phyloP scores from a whole-genome alignment of 1,140 invertebrate genomes.

The Apis laboriosa region DNA sequence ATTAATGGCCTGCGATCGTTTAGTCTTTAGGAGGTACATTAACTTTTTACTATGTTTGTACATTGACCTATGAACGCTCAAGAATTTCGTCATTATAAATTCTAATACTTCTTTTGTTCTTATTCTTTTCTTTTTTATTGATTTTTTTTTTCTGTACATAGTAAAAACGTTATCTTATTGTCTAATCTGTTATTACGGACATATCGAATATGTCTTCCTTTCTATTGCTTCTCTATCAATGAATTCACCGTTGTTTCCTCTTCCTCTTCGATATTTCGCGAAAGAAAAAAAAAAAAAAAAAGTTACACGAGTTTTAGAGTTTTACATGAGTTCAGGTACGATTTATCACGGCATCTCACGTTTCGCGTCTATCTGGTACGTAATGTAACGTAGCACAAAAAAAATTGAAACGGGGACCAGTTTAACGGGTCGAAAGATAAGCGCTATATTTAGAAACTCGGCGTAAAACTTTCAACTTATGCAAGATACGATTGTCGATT shows the following conservation, averaged over 20 bases:
- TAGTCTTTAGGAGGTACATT: slow-evolving; percentile 34
- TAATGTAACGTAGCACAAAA: slow-evolving; percentile 23
- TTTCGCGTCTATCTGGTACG: not conserved
- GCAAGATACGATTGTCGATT: slow-evolving; percentile 42
- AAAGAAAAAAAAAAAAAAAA: not conserved
- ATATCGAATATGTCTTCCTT: not conserved
- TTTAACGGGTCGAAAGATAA: slow-evolving; percentile 54
- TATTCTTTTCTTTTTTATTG: slow-evolving; percentile 13
- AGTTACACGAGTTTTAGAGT: too few relatives aligned
- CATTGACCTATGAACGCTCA: slow-evolving; percentile 29
- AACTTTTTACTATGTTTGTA: slow-evolving; percentile 45
- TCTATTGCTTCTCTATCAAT: not conserved
- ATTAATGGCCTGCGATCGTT: slow-evolving; percentile 24
- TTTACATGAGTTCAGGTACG: slow-evolving; percentile 2
- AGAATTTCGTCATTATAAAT: slow-evolving; percentile 37
- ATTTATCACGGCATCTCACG: slow-evolving; percentile 19
- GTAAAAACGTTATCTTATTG: not conserved
- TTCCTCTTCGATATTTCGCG: not conserved
- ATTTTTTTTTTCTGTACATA: not conserved
- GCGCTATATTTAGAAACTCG: slow-evolving; percentile 65
- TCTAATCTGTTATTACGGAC: not conserved
- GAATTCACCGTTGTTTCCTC: not conserved
- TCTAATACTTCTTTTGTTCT: slow-evolving; percentile 25
- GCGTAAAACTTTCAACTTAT: slow-evolving; percentile 48
- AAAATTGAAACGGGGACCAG: slow-evolving; percentile 46